phyloP scores from a whole-genome alignment of 2,113 vertebrate species.

The Eudyptes chrysolophus region DNA sequence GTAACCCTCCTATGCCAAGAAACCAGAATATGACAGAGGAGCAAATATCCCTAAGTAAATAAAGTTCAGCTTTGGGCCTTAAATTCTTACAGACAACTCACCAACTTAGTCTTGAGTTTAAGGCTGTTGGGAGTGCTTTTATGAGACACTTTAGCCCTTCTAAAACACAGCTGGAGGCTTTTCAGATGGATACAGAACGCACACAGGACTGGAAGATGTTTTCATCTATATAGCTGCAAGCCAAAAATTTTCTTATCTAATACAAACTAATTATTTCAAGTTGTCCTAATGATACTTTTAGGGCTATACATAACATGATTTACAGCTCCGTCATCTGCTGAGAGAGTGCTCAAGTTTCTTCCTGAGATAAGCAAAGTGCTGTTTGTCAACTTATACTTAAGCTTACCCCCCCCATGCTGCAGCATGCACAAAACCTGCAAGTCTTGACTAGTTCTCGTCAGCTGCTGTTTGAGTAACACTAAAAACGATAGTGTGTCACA shows the following conservation, averaged over 20 bases:
- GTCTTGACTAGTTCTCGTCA: not conserved
- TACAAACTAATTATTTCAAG: not conserved
- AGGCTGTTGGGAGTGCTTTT: not conserved
- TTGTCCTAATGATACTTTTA: not conserved
- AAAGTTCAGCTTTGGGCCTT: not conserved
- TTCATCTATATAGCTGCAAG: not conserved
- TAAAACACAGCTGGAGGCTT: not conserved
- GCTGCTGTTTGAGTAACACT: not conserved
- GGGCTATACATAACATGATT: not conserved
- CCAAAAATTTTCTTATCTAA: not conserved
- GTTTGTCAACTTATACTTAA: not conserved
- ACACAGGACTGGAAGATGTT: not conserved
- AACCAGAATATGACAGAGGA: not conserved
- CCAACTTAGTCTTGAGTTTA: not conserved
- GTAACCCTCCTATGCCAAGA: not conserved
- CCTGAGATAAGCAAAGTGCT: not conserved
- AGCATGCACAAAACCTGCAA: not conserved
- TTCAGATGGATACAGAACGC: not conserved
- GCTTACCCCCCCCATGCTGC: not conserved
- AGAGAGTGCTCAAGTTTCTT: slow-evolving; percentile 11
- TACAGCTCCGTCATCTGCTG: slow-evolving; percentile 30
- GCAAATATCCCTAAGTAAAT: not conserved
- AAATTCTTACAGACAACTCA: not conserved
- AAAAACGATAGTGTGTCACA: not conserved
- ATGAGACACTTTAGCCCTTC: not conserved